These are phyloP conservation scores for Poicephalus gulielmi DNA, from an alignment of 2,113 vertebrate species.

Conservation along the genomic window DNA sequence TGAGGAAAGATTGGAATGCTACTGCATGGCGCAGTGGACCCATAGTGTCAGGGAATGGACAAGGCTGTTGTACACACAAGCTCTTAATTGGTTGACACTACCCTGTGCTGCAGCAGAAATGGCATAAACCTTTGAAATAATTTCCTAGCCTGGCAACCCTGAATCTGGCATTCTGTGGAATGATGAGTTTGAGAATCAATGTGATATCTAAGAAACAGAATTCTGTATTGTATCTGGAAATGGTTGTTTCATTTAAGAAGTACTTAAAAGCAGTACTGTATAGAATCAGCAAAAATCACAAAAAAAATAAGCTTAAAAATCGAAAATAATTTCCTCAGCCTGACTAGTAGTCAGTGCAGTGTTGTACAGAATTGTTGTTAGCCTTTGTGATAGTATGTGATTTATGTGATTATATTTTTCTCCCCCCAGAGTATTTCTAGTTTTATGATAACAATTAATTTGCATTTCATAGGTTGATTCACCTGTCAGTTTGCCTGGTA, in stretches of 20 bases:
- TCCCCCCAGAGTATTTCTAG: neutral
- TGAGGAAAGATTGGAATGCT: neutral
- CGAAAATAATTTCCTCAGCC: neutral
- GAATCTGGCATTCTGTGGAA: neutral
- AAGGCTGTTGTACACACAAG: neutral
- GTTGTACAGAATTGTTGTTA: neutral
- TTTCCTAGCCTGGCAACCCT: neutral
- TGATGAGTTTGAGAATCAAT: neutral
- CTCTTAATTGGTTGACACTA: neutral
- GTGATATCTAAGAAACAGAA: neutral
- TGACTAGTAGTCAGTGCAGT: neutral
- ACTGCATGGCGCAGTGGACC: neutral
- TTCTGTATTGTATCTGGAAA: neutral
- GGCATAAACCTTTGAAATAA: neutral
- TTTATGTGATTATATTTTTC: neutral
- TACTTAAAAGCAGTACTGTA: neutral
- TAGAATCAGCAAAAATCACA: neutral
- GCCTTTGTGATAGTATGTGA: neutral
- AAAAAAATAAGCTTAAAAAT: neutral
- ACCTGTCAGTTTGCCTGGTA: conserved; percentile 1
- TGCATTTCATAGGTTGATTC: conserved; percentile 54
- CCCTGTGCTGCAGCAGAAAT: neutral
- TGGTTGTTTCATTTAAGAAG: neutral
- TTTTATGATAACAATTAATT: neutral
- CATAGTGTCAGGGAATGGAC: neutral